phyloP scores from a whole-genome alignment of 1,140 invertebrate genomes.

The Bombus polaris region DNA sequence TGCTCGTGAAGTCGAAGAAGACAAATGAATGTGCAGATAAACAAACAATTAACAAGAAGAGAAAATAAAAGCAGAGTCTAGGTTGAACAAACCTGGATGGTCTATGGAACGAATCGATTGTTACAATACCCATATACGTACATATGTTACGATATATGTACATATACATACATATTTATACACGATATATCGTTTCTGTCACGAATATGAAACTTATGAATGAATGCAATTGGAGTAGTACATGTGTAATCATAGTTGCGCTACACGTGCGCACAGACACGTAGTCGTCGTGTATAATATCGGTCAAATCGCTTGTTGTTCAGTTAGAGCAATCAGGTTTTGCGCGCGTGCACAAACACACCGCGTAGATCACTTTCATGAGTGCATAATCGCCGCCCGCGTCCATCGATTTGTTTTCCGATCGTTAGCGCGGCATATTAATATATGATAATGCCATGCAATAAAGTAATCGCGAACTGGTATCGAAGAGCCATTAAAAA shows the following conservation, averaged over 20 bases:
- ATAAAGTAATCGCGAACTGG: constrained; percentile 32
- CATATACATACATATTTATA: background rate
- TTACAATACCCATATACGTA: background rate
- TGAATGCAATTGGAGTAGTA: constrained; percentile 45
- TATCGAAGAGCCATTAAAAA: constrained; percentile 1
- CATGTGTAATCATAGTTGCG: constrained; percentile 48
- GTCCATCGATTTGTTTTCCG: constrained; percentile 33
- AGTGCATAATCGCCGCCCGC: constrained; percentile 12
- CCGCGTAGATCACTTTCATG: constrained; percentile 44
- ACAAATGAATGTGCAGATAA: too few species aligned
- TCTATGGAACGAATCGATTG: background rate
- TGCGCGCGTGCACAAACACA: constrained; percentile 23
- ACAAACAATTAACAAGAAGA: background rate
- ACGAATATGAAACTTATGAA: constrained; percentile 54
- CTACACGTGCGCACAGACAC: background rate
- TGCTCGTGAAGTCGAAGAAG: too few species aligned
- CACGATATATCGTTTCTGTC: background rate
- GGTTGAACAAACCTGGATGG: background rate
- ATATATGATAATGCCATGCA: constrained; percentile 41
- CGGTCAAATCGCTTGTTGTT: constrained; percentile 61
- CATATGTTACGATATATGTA: background rate
- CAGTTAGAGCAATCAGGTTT: constrained; percentile 43
- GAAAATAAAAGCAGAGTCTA: background rate
- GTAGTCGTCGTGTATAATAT: constrained; percentile 42
- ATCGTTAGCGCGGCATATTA: constrained; percentile 41